Evolutionary conservation across 2,113 vertebrate genomes (phyloP), one percentile per base, ranked within the genome.

Genomic region (Tyrannus savana): DNA sequence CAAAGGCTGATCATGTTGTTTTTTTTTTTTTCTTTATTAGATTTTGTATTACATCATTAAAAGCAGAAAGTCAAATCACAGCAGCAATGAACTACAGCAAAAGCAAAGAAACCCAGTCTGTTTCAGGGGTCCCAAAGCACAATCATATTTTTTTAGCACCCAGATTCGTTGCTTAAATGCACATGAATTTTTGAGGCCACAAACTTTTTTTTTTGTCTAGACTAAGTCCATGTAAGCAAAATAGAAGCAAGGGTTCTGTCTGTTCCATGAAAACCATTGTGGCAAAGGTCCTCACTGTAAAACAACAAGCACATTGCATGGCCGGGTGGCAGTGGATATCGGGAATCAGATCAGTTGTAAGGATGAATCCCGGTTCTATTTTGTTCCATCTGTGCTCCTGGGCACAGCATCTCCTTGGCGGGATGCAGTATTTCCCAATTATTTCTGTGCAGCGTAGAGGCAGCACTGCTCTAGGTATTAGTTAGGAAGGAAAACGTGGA

Each of bases 391-490:
- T 3, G 3, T 37, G 19, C 49, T 19, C 12, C 37, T 9, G 23
- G 44, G 21, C 27, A 44, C 37, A 19, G 23, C 14, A 21, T 6
- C 49, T 56, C 33, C 68, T 35, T 2, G 6, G 66, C 1, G 2
- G 55, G 55, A 5, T 11, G n/a, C 58, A 37, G 18, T 0, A 0
- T 11, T 19, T 3, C 7, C 4, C 37, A 1, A 2, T 7, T 44
- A 33, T 42, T 14, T 13, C 25, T 8, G 35, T 7, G 75, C 31
- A 18, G 16, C 9, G 31, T 5, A 47, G 12, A 46, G 28, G 39
- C 9, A 23, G 39, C 11, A 2, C 7, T 7, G 39, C 27, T 64
- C 10, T 19, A 7, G 12, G 33, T 14, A 12, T 35, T 39, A 6
- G 17, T 19, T 35, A 39, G 37, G 56, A 44, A 67, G 33, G n/a